Percentiles rank a stretch among this genome's conserved stretches.
phyloP scores from a whole-genome alignment of 2,888 invertebrate genomes.

The Alcis repandata region DNA sequence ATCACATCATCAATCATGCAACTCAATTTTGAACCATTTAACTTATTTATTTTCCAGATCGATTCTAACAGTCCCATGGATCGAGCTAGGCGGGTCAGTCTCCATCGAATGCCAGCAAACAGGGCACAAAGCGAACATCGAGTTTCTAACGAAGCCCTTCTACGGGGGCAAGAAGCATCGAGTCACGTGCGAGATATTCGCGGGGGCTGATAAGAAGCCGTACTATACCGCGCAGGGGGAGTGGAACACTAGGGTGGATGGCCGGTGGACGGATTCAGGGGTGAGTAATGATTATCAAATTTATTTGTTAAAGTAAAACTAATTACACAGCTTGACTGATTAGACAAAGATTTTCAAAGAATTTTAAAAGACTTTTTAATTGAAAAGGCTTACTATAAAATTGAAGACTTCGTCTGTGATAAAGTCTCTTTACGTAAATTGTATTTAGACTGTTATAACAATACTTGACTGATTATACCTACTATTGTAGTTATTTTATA shows the following conservation, averaged over 20 bases:
- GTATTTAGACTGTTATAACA: too few species aligned
- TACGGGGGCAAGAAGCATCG: constrained; percentile 98
- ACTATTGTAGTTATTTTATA: too few species aligned
- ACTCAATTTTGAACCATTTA: too few species aligned
- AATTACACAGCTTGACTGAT: too few species aligned
- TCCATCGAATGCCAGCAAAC: constrained; percentile 96
- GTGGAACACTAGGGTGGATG: constrained; percentile 99
- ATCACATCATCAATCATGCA: too few species aligned
- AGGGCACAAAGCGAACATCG: constrained; percentile 96
- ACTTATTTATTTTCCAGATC: constrained; percentile 87
- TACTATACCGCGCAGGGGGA: constrained; percentile 96
- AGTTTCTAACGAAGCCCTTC: constrained; percentile 99
- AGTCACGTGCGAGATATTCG: constrained; percentile 93
- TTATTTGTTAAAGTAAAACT: too few species aligned
- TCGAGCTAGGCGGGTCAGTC: constrained; percentile 98
- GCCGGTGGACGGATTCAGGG: constrained; percentile 92
- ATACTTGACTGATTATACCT: too few species aligned
- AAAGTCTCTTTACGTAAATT: too few species aligned
- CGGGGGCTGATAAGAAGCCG: constrained; percentile 94
- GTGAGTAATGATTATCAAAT: constrained; percentile 50
- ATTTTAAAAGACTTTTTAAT: too few species aligned
- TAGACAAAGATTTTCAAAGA: too few species aligned
- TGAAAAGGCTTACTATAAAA: too few species aligned
- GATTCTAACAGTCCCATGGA: constrained; percentile 99
- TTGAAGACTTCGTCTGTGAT: too few species aligned